Evolutionary conservation across 1,140 invertebrate genomes (phyloP).

Genomic region (Grapholita molesta): DNA sequence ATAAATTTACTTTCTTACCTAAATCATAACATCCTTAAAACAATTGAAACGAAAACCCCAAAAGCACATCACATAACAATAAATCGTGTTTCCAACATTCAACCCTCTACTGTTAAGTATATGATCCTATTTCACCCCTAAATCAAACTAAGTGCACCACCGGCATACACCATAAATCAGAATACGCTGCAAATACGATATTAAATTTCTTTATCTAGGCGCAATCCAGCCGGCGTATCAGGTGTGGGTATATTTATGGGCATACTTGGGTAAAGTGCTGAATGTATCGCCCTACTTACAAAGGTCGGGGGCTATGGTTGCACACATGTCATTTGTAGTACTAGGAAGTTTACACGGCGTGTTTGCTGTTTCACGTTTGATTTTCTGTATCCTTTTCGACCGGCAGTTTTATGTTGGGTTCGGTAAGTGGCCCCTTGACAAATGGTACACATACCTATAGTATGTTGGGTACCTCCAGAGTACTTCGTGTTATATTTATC

Average conservation of each 20-base stretch:
- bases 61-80: not conserved
- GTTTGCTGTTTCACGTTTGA: not conserved
- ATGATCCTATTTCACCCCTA: conserved; percentile 13
- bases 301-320: conserved; percentile 42
- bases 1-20: not conserved
- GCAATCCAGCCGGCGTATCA: conserved; percentile 57
- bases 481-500: too few species aligned
- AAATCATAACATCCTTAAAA: not conserved
- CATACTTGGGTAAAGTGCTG: conserved; percentile 52
- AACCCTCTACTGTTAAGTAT: conserved; percentile 5
- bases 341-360: not conserved
- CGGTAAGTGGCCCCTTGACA: not conserved
- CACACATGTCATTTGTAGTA: conserved; percentile 21
- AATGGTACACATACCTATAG: too few species aligned
- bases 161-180: conserved; percentile 44
- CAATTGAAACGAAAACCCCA: not conserved
- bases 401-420: not conserved
- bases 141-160: conserved; percentile 17
- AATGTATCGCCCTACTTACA: conserved; percentile 63
- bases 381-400: conserved; percentile 4
- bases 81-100: conserved; percentile 5
- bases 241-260: conserved; percentile 64
- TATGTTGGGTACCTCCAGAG: too few species aligned
- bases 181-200: conserved; percentile 40
- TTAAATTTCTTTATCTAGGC: conserved; percentile 65